Base-by-base conservation (phyloP, 2,888 invertebrate species). In the Eudemis profundana region DNA sequence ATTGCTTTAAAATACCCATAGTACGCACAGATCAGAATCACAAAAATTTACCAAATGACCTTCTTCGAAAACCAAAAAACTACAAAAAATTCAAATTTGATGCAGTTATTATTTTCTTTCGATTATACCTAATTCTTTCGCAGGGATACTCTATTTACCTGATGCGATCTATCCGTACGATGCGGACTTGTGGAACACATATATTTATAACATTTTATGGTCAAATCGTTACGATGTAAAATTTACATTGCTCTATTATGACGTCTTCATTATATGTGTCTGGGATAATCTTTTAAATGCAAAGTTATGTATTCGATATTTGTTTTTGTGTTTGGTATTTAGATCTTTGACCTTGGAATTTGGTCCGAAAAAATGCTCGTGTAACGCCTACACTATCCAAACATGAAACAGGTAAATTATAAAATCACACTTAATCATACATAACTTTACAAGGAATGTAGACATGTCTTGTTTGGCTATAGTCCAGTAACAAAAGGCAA, bases 271-370 rank as follows among this genome's bases (percentile, higher is more conserved):
- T 40, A 10, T 29, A 10, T 36, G 3, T 53, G 38, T 47, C 21
- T 40, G 53, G 14, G 8, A 38, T 8, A 19, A 47, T 53, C 2
- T 47, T 23, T 38, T 38, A 46, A 38, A 59, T 46, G 38, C 40
- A 36, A 27, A 36, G 8, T 61, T 62, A 46, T 42, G 23, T 42
- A 27, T 36, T 23, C 8, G 36, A 29, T 51, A 21, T 51, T 38
- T 46, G 33, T 65, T 47, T 40, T 53, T 21, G 38, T 60, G 50
- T 21, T 4, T 4, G 15, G 23, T 47, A 47, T 59, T 64, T 53
- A 46, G 59, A 60, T 38, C 46, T 53, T n/a, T 21, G 23, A 53
- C 60, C 60, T 60, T 51, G 53, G 50, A 60, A 12, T 15, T 57
- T 50, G 29, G 36, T 46, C 46, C 44, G 15, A 44, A 36, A n/a